phyloP scores from a whole-genome alignment of 2,113 vertebrate species.

The Spizaetus ornatus region DNA sequence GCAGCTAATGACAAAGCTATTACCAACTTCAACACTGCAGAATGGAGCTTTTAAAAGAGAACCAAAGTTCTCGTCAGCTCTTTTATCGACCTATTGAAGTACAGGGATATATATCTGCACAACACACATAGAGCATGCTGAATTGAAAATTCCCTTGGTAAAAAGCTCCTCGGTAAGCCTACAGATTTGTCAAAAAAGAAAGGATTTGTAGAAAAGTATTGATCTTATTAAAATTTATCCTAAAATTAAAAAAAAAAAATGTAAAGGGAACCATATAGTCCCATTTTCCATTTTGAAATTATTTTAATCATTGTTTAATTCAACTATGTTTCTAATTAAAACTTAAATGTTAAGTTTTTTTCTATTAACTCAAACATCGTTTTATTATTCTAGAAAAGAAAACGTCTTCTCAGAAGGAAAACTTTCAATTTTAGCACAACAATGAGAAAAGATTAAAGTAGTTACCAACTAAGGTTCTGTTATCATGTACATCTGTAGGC shows the following conservation, averaged over 20 bases:
- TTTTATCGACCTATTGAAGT: not conserved
- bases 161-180: not conserved
- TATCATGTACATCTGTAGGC: not conserved
- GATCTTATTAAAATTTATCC: not conserved
- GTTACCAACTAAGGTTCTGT: not conserved
- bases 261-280: rapidly evolving
- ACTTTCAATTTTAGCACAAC: not conserved
- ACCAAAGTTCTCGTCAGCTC: not conserved
- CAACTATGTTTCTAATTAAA: not conserved
- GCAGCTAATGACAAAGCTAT: not conserved
- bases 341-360: not conserved
- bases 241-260: not conserved
- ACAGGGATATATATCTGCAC: not conserved
- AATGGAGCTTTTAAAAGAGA: not conserved
- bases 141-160: not conserved
- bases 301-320: not conserved
- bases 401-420: not conserved
- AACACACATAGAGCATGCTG: not conserved
- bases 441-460: not conserved
- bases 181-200: rapidly evolving
- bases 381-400: not conserved
- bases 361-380: not conserved
- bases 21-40: not conserved
- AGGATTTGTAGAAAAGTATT: rapidly evolving
- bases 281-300: not conserved